These are phyloP conservation scores for Notocelia uddmanniana DNA, from an alignment of 2,888 invertebrate species.

Conservation along the genomic window DNA sequence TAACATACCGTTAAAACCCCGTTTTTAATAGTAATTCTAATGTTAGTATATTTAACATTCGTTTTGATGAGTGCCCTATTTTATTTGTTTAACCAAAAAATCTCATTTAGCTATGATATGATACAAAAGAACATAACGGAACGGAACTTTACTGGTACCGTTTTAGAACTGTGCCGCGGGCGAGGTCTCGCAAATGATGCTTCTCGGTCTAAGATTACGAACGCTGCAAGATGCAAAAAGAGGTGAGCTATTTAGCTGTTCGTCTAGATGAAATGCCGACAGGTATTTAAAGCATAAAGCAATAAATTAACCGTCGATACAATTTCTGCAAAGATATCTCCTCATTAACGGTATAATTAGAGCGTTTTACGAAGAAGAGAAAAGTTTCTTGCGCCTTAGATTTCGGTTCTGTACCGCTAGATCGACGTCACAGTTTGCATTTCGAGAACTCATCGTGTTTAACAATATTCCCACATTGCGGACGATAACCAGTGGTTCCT, in stretches of 20 bases:
- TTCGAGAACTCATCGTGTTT: constrained; percentile 60
- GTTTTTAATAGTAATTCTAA: too few species aligned
- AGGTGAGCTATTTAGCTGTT: constrained; percentile 6
- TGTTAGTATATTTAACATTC: too few species aligned
- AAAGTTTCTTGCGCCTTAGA: constrained; percentile 22
- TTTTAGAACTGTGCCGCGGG: constrained; percentile 63
- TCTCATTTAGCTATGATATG: constrained; percentile 34
- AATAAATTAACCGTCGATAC: background rate
- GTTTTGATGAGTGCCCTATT: too few species aligned
- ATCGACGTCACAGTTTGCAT: constrained; percentile 56
- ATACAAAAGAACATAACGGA: constrained; percentile 51
- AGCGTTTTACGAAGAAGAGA: constrained; percentile 4
- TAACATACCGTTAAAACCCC: too few species aligned
- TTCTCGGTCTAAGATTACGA: constrained; percentile 50
- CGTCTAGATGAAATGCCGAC: background rate
- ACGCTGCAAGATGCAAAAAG: constrained; percentile 25
- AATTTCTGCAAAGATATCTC: too few species aligned
- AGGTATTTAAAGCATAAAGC: background rate
- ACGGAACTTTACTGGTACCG: constrained; percentile 64
- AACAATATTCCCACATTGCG: constrained; percentile 60
- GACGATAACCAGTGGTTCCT: constrained; percentile 45
- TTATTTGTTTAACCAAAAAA: background rate
- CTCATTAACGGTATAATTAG: background rate
- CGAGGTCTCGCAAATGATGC: constrained; percentile 54
- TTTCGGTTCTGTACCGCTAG: constrained; percentile 54